These are phyloP conservation scores for Menidia menidia DNA, from an alignment of 2,797 vertebrate genomes.

Conservation along the genomic window DNA sequence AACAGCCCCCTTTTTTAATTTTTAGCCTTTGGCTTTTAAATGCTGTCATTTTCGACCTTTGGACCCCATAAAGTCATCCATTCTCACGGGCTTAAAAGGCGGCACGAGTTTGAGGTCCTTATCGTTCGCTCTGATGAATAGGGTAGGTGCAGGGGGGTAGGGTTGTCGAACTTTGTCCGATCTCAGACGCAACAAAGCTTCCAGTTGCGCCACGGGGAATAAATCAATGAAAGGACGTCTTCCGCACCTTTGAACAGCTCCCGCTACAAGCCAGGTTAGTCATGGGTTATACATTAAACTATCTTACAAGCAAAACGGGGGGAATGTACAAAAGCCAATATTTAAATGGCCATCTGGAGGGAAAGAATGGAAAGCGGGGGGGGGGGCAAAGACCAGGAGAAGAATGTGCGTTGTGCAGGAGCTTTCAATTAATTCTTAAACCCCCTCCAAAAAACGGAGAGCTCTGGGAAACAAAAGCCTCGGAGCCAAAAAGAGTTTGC, in stretches of 20 bases:
- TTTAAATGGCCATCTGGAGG: slow-evolving; percentile 41
- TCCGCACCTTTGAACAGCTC: neutral
- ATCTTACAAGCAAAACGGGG: slow-evolving; percentile 4
- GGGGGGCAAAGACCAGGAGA: slow-evolving; percentile 1
- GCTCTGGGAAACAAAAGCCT: slow-evolving; percentile 43
- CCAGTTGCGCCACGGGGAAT: slow-evolving; percentile 18
- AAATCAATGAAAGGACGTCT: slow-evolving; percentile 23
- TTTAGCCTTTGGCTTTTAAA: slow-evolving; percentile 41
- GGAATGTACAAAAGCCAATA: slow-evolving; percentile 39
- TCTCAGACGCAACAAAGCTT: slow-evolving; percentile 16
- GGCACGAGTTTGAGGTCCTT: slow-evolving; percentile 35
- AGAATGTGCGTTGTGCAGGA: slow-evolving; percentile 29
- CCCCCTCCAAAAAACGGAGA: slow-evolving; percentile 18
- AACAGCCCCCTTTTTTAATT: slow-evolving; percentile 12
- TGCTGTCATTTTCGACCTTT: slow-evolving; percentile 42
- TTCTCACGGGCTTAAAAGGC: slow-evolving; percentile 39
- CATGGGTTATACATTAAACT: slow-evolving; percentile 42
- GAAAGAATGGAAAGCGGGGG: neutral
- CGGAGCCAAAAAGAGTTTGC: slow-evolving; percentile 30
- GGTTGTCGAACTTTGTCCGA: slow-evolving; percentile 37
- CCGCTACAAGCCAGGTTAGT: slow-evolving; percentile 26
- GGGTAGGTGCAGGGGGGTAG: slow-evolving; percentile 28
- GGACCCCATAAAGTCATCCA: slow-evolving; percentile 47
- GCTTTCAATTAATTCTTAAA: slow-evolving; percentile 45
- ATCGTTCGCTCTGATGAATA: slow-evolving; percentile 26